Evolutionary conservation across 1,140 invertebrate genomes (phyloP).

Genomic region (Zeugodacus cucurbitae): DNA sequence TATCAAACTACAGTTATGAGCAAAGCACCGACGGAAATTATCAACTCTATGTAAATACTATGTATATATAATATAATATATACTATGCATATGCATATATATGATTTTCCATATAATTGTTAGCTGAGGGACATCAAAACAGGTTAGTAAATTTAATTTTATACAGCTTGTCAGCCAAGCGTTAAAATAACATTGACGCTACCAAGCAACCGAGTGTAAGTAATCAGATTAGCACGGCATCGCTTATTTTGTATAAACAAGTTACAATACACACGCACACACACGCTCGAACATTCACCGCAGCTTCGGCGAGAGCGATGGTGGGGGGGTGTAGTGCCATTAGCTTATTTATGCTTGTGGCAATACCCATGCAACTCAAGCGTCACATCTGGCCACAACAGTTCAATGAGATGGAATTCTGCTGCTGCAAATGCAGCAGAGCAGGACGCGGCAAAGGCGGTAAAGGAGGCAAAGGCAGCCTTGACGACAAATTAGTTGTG

Average conservation of each 20-base stretch:
- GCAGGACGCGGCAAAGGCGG: not conserved
- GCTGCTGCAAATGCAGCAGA: not conserved
- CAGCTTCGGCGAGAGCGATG: not conserved
- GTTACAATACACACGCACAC: not conserved
- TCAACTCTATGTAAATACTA: too few relatives aligned
- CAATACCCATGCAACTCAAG: not conserved
- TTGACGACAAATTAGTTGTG: not conserved
- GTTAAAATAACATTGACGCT: conserved; percentile 20
- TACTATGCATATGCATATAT: too few relatives aligned
- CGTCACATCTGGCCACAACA: not conserved
- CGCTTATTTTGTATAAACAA: conserved; percentile 19
- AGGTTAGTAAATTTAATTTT: conserved; percentile 34
- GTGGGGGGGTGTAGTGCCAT: not conserved
- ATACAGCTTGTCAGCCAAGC: conserved; percentile 19
- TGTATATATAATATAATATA: too few relatives aligned
- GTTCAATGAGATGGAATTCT: not conserved
- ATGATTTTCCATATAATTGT: not conserved
- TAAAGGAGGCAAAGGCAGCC: not conserved
- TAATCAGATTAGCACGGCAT: not conserved
- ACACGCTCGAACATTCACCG: too few relatives aligned
- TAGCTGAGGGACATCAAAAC: not conserved
- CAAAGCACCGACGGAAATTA: too few relatives aligned
- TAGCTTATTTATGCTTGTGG: not conserved
- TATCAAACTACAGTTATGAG: too few relatives aligned
- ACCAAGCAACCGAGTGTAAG: not conserved